phyloP scores from a whole-genome alignment of 2,113 vertebrate species.

The Mesocricetus auratus region DNA sequence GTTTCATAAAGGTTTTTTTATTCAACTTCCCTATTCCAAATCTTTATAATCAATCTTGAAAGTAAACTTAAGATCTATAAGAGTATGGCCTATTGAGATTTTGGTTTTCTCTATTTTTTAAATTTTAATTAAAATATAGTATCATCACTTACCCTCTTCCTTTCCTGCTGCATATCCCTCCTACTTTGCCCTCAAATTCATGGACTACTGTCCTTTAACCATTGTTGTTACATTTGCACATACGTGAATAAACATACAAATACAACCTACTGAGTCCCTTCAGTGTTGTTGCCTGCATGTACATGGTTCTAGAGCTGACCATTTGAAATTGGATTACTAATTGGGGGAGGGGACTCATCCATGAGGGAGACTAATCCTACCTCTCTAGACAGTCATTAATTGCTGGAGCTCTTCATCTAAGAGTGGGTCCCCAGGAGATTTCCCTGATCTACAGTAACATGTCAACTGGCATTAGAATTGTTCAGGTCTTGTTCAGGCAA shows the following conservation, averaged over 20 bases:
- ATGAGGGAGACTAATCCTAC: not conserved
- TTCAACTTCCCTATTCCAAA: not conserved
- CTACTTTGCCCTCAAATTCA: not conserved
- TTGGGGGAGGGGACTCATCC: not conserved
- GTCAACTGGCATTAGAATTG: not conserved
- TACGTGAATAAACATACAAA: not conserved
- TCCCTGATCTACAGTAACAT: not conserved
- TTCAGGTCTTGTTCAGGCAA: not conserved
- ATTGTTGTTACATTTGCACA: not conserved
- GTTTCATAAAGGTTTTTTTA: not conserved
- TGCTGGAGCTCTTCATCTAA: not conserved
- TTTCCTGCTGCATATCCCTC: not conserved
- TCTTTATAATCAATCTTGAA: not conserved
- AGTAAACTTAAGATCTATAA: constrained; percentile 14
- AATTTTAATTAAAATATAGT: not conserved
- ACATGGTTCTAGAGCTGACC: not conserved
- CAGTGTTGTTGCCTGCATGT: not conserved
- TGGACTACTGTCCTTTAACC: not conserved
- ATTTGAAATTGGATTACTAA: not conserved
- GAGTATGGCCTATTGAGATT: not conserved
- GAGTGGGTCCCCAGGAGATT: not conserved
- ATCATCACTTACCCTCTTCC: not conserved
- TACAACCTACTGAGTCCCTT: not conserved
- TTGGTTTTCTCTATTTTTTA: not conserved
- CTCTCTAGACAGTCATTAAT: not conserved